Conservation (phyloP, 30 jellyfish, hydroid and myxozoan species). For the Hydractinia echinata region DNA sequence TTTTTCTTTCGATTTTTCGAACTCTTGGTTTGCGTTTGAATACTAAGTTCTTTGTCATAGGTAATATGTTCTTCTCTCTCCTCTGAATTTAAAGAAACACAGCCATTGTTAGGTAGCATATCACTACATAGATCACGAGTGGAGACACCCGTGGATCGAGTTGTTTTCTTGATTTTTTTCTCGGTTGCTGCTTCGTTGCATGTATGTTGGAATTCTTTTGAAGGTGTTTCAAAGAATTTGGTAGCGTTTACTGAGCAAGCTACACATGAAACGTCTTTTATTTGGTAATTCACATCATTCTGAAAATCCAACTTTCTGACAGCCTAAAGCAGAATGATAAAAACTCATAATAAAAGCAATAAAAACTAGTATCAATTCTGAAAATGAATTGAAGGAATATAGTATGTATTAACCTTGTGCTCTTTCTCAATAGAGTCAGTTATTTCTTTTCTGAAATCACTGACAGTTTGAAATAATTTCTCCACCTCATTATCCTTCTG, state of each 20-base stretch:
- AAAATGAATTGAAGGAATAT: too few relatives aligned
- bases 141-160: neutral
- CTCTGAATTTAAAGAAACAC: neutral
- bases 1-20: neutral
- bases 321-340: too few relatives aligned
- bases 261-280: too few relatives aligned
- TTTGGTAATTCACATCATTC: too few relatives aligned
- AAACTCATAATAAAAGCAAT: too few relatives aligned
- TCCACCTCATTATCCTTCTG: too few relatives aligned
- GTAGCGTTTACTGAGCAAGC: neutral
- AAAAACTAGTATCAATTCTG: too few relatives aligned
- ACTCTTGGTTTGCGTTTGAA: neutral
- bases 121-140: neutral
- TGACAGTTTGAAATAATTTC: too few relatives aligned
- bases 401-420: too few relatives aligned
- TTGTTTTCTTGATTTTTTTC: neutral
- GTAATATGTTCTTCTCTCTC: neutral
- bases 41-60: neutral
- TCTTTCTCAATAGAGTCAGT: too few relatives aligned
- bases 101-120: neutral
- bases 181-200: neutral
- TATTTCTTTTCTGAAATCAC: too few relatives aligned
- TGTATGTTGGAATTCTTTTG: conserved; percentile 7
- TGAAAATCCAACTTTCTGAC: too few relatives aligned
- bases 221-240: neutral